These are phyloP conservation scores for Pedionomus torquatus DNA, from an alignment of 2,113 vertebrate genomes.

Conservation along the genomic window DNA sequence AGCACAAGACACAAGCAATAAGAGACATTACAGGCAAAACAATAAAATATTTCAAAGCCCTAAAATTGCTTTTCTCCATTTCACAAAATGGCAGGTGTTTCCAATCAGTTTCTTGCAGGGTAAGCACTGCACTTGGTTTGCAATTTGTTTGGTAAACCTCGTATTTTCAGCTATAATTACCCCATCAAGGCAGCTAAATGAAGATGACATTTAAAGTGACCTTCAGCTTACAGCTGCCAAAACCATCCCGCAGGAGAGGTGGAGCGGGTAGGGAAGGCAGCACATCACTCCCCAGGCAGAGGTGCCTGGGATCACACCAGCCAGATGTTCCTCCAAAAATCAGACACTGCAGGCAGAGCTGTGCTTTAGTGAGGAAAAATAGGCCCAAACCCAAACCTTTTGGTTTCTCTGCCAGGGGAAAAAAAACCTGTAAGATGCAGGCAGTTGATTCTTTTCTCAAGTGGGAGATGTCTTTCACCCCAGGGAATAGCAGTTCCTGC, in stretches of 20 bases:
- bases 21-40: neutral
- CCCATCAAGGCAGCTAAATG: neutral
- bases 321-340: neutral
- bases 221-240: constrained; percentile 28
- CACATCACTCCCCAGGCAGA: accelerated
- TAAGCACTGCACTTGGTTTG: neutral
- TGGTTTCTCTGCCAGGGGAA: neutral
- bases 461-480: neutral
- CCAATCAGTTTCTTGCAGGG: neutral
- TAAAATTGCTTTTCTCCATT: neutral
- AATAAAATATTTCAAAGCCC: neutral
- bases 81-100: neutral
- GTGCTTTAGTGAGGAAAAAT: neutral
- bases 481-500: neutral
- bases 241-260: neutral
- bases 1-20: neutral
- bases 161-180: constrained; percentile 14
- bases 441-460: neutral
- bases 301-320: neutral
- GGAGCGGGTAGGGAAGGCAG: neutral
- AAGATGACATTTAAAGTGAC: constrained; percentile 1
- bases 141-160: constrained; percentile 15
- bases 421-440: neutral
- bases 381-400: accelerated
- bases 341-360: neutral